phyloP scores from a whole-genome alignment of 37 sponge, comb jelly and placozoan species.

The Aplysina aerophoba region DNA sequence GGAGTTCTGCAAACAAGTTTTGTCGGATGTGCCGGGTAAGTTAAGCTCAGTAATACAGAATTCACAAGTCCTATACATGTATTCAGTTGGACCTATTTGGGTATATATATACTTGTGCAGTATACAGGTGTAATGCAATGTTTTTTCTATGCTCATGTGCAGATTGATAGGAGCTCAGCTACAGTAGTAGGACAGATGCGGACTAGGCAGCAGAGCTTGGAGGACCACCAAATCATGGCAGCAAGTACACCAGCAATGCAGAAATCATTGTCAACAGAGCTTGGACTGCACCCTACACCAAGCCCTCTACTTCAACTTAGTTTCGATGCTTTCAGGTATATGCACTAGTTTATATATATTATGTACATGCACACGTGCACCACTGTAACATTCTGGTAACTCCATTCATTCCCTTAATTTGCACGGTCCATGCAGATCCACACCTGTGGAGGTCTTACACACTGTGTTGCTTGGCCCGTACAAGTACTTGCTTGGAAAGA shows the following conservation, averaged over 20 bases:
- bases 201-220: not conserved
- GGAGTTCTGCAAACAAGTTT: slow-evolving; percentile 36
- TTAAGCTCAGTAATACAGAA: not conserved
- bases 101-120: too few relatives aligned
- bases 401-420: not conserved
- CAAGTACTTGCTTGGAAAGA: slow-evolving; percentile 41
- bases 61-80: not conserved
- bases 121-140: too few relatives aligned
- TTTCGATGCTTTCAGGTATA: not conserved
- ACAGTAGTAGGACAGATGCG: not conserved
- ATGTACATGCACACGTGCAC: not conserved
- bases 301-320: not conserved
- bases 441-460: slow-evolving; percentile 53
- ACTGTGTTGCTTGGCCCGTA: slow-evolving; percentile 50
- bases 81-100: too few relatives aligned
- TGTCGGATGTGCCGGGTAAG: slow-evolving; percentile 52
- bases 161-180: not conserved
- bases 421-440: slow-evolving; percentile 9
- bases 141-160: not conserved
- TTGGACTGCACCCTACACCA: not conserved
- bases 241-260: not conserved
- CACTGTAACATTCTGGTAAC: not conserved
- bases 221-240: not conserved
- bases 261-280: not conserved
- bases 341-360: not conserved